phyloP scores from a whole-genome alignment of 2,888 invertebrate species.

The Agrochola lychnidis region DNA sequence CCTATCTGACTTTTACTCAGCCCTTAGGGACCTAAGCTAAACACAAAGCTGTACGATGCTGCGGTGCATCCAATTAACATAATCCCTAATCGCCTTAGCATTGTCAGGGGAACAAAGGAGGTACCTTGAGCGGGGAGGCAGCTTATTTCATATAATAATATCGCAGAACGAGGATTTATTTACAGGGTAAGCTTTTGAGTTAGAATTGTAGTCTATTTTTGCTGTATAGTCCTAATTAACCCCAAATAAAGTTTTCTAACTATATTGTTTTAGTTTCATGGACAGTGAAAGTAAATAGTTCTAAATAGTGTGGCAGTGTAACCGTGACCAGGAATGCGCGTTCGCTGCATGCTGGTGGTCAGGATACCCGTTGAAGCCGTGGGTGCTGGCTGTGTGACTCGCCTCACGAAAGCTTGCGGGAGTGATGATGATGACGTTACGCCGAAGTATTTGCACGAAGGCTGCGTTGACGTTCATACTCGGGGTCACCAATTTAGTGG shows the following conservation, averaged over 20 bases:
- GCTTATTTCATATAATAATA: conserved; percentile 22
- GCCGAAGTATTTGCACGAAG: too few relatives aligned
- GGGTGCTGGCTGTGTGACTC: too few relatives aligned
- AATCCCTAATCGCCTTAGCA: conserved; percentile 49
- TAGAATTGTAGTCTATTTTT: neutral
- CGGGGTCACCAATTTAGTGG: too few relatives aligned
- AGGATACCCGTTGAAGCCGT: too few relatives aligned
- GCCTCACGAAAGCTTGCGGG: too few relatives aligned
- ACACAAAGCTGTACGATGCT: neutral
- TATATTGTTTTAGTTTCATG: too few relatives aligned
- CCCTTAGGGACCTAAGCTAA: neutral
- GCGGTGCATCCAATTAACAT: conserved; percentile 41
- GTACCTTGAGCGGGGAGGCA: neutral
- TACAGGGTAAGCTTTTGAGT: neutral
- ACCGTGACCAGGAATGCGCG: too few relatives aligned
- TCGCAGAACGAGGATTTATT: neutral
- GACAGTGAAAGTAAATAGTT: neutral
- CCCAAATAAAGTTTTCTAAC: neutral
- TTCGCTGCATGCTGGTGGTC: too few relatives aligned
- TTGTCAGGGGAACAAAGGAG: conserved; percentile 22
- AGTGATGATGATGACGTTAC: too few relatives aligned
- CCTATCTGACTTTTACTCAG: neutral
- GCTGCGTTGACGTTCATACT: too few relatives aligned
- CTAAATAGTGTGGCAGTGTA: too few relatives aligned
- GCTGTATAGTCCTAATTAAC: neutral